Conservation (phyloP, 2,113 vertebrate genomes). For the Apeltes quadracus region DNA sequence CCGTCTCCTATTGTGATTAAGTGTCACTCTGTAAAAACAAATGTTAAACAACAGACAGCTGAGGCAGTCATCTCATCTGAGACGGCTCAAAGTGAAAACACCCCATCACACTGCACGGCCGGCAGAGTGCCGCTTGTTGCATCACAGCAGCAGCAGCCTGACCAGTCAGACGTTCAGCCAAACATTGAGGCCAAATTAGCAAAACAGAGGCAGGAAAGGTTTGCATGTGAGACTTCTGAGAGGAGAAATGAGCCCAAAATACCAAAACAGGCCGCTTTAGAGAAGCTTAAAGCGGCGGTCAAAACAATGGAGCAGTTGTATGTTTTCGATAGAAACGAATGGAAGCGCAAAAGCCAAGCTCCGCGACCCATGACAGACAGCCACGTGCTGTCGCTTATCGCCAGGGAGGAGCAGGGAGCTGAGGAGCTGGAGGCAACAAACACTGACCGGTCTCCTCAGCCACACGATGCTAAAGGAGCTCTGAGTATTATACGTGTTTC, state of each 20-base stretch:
- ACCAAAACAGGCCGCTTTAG: conserved; percentile 85
- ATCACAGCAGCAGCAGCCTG: conserved; percentile 81
- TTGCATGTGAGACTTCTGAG: conserved; percentile 63
- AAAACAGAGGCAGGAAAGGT: conserved; percentile 83
- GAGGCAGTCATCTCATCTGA: conserved; percentile 63
- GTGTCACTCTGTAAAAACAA: conserved; percentile 89
- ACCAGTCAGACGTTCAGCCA: conserved; percentile 76
- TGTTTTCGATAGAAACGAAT: conserved; percentile 90
- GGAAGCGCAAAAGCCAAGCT: conserved; percentile 90
- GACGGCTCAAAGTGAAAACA: conserved; percentile 66
- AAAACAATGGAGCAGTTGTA: conserved; percentile 97
- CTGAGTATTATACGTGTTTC: conserved; percentile 59
- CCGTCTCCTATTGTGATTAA: conserved; percentile 90
- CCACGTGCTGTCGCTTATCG: conserved; percentile 90
- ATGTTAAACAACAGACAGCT: conserved; percentile 37
- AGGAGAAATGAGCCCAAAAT: conserved; percentile 77
- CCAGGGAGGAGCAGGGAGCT: conserved; percentile 79
- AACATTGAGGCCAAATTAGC: conserved; percentile 82
- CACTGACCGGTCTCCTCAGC: conserved; percentile 16
- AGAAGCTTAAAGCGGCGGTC: conserved; percentile 94
- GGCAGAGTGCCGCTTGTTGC: conserved; percentile 76
- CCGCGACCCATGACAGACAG: conserved; percentile 85
- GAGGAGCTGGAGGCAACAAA: conserved; percentile 49
- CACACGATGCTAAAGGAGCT: conserved; percentile 44
- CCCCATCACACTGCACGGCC: conserved; percentile 77